A percentile compares a stretch with the other conserved stretches of the same genome.
phyloP scores from a whole-genome alignment of 2,797 vertebrate genomes.

The Trematomus bernacchii region DNA sequence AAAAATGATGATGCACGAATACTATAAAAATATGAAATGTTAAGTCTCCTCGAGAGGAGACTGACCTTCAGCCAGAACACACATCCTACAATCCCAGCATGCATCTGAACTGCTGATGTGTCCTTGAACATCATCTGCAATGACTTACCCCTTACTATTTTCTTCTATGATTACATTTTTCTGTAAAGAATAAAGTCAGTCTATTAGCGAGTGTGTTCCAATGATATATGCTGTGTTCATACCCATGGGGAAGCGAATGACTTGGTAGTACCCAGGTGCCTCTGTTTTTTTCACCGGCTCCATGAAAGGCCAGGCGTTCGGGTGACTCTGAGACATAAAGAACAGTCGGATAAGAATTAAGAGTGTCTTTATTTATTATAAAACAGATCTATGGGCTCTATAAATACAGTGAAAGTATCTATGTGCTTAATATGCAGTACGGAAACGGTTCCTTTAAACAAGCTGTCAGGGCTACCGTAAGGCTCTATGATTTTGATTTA shows the following conservation, averaged over 20 bases:
- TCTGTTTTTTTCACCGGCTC: slow-evolving; percentile 99
- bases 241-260: slow-evolving; percentile 99
- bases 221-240: slow-evolving; percentile 84
- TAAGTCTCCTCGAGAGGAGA: background rate
- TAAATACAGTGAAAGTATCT: too few species aligned
- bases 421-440: too few species aligned
- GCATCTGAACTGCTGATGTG: background rate
- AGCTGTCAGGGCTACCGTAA: too few species aligned
- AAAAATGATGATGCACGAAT: background rate
- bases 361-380: too few species aligned
- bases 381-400: too few species aligned
- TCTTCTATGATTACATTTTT: background rate
- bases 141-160: background rate
- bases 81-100: background rate
- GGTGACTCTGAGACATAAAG: slow-evolving; percentile 91
- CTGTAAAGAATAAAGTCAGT: background rate
- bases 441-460: too few species aligned
- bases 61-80: background rate
- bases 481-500: too few species aligned
- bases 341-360: slow-evolving; percentile 19
- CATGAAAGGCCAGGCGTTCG: slow-evolving; percentile 99
- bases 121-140: background rate
- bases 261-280: slow-evolving; percentile 99
- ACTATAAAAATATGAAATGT: background rate
- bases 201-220: background rate